Evolutionary conservation across 2,888 invertebrate species (phyloP).

Genomic region (Caradrina clavipalpis): DNA sequence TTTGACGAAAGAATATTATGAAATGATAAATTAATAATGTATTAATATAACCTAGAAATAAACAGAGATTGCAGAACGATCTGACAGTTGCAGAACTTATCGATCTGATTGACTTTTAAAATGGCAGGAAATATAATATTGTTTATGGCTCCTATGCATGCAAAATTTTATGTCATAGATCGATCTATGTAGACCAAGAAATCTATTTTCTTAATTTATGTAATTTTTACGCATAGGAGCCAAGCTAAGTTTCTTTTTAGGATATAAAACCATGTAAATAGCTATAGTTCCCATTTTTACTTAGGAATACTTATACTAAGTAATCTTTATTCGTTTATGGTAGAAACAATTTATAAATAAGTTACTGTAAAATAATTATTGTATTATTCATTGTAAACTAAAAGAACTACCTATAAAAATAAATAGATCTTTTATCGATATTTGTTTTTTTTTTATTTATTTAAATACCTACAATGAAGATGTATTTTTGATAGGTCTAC

Average conservation of each 20-base stretch:
- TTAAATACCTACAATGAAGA: not conserved
- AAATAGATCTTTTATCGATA: constrained; percentile 43
- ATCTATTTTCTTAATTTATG: not conserved
- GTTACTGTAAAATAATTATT: constrained; percentile 45
- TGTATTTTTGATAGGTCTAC: no score
- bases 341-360: constrained; percentile 15
- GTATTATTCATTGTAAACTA: constrained; percentile 40
- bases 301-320: constrained; percentile 27
- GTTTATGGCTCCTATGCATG: constrained; percentile 11
- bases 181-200: not conserved
- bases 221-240: not conserved
- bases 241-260: constrained; percentile 4
- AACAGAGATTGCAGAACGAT: constrained; percentile 43
- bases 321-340: constrained; percentile 21
- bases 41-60: constrained; percentile 42
- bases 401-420: constrained; percentile 36
- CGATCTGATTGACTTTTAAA: constrained; percentile 59
- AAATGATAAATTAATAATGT: constrained; percentile 32
- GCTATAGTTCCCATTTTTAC: constrained; percentile 68
- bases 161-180: not conserved
- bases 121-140: constrained; percentile 30
- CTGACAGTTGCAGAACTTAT: constrained; percentile 47
- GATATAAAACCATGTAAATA: constrained; percentile 59
- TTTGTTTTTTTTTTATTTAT: constrained; percentile 26
- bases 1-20: constrained; percentile 31